Percentiles rank a stretch among this genome's conserved stretches.
phyloP scores from a whole-genome alignment of 2,888 invertebrate species.

The Cerastis rubricosa region DNA sequence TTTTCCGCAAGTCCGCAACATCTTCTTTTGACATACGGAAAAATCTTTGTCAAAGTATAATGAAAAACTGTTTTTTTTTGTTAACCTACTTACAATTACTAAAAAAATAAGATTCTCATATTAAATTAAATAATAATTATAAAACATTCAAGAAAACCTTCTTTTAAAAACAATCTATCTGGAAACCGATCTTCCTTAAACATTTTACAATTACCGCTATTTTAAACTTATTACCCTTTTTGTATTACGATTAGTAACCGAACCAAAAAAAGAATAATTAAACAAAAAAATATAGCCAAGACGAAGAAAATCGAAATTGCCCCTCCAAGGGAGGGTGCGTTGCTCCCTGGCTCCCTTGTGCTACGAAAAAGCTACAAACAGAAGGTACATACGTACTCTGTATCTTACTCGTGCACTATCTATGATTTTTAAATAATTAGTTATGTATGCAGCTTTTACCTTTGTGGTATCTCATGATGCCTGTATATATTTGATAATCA shows the following conservation, averaged over 20 bases:
- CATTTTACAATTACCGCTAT: constrained; percentile 52
- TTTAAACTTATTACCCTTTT: constrained; percentile 62
- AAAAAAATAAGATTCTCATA: background rate
- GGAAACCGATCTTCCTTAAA: constrained; percentile 37
- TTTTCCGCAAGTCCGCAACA: constrained; percentile 12
- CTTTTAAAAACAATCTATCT: constrained; percentile 13
- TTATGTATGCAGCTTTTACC: background rate
- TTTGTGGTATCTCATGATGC: background rate
- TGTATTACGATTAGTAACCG: constrained; percentile 60
- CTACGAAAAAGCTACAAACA: constrained; percentile 12
- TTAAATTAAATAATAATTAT: constrained; percentile 4
- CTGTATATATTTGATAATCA: background rate
- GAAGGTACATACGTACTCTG: background rate
- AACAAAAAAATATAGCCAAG: constrained; percentile 68
- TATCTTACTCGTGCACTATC: background rate
- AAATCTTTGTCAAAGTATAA: background rate
- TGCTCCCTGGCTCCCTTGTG: constrained; percentile 67
- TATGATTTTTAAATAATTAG: background rate
- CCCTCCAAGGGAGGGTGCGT: constrained; percentile 67
- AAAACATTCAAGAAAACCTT: constrained; percentile 13
- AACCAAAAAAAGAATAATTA: constrained; percentile 63
- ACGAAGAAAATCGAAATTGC: constrained; percentile 68
- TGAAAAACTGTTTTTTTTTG: background rate
- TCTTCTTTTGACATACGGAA: background rate
- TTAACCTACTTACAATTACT: background rate